phyloP scores from a whole-genome alignment of 2,888 invertebrate species.

The Polydesmus complanatus region DNA sequence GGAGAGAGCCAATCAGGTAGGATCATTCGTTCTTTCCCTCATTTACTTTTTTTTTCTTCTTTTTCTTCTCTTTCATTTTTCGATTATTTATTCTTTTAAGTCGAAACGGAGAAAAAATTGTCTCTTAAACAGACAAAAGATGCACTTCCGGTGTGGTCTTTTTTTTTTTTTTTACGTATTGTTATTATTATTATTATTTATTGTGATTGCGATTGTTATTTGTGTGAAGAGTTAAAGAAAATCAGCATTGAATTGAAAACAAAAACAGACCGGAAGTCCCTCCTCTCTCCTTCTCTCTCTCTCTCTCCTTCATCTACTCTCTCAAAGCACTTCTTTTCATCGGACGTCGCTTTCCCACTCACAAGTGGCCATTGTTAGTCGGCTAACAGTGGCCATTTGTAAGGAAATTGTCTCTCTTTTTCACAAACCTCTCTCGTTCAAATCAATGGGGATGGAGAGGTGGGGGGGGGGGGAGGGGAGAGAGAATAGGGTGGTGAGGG shows the following conservation, averaged over 20 bases:
- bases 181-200: not conserved
- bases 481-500: too few species aligned
- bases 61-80: not conserved
- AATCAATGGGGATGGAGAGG: not conserved
- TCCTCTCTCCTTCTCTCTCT: not conserved
- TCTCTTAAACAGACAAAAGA: not conserved
- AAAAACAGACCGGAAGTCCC: not conserved
- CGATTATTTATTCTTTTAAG: not conserved
- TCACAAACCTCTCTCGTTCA: too few species aligned
- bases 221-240: not conserved
- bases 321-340: not conserved
- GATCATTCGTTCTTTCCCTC: slow-evolving; percentile 5
- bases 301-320: not conserved
- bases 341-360: not conserved
- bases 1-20: slow-evolving; percentile 38
- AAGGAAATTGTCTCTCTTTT: too few species aligned
- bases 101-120: not conserved
- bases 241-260: not conserved
- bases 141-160: not conserved
- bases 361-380: not conserved
- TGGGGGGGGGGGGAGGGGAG: not conserved
- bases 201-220: not conserved
- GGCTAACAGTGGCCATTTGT: too few species aligned
- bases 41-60: not conserved
- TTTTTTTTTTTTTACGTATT: not conserved